Evolutionary conservation across 2,113 vertebrate species (phyloP), one percentile per base, ranked within the genome.

Genomic region (Crotophaga sulcirostris): DNA sequence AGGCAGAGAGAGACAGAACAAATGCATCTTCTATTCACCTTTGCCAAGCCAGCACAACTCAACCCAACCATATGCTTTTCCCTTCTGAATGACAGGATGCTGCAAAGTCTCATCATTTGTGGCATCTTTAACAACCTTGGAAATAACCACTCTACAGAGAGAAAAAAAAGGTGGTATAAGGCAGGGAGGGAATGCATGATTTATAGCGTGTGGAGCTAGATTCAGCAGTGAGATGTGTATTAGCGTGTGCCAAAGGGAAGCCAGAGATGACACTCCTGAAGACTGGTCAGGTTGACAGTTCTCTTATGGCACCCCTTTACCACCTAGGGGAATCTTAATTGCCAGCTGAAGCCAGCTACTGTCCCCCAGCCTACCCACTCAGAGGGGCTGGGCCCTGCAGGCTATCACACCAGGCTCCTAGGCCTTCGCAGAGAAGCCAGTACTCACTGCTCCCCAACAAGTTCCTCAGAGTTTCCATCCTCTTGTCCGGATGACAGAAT

Each of bases 11-110:
- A 24, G 23, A 58, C 9, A 24, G 47, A 24, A 74, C 0, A 2
- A 59, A 56, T 4, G 13, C 7, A 62, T 36, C 73, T 64, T 55
- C 44, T 40, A 20, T 20, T 24, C 16, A 49, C 16, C 13, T 28
- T 24, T 49, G 47, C 24, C 47, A 49, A 49, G 47, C 47, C 47
- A 49, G 7, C 84, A 63, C 4, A 70, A 45, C 19, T 73, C 4
- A 0, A 87, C 24, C 24, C 1, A 1, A 38, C 52, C 29, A 34
- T n/a, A 7, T 78, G 18, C 38, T 34, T 24, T 34, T 72, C 40
- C 21, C 18, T 90, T 13, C n/a, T 2, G 1, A 63, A 33, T 3
- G 2, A 60, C 5, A 33, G 0, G 0, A 31, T 0, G 1, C 36
- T 42, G n/a, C 51, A 81, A 70, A 70, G 24, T 11, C 5, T 36